These are phyloP conservation scores for Amphipyra tragopoginis DNA, from an alignment of 2,888 invertebrate genomes.

Conservation along the genomic window DNA sequence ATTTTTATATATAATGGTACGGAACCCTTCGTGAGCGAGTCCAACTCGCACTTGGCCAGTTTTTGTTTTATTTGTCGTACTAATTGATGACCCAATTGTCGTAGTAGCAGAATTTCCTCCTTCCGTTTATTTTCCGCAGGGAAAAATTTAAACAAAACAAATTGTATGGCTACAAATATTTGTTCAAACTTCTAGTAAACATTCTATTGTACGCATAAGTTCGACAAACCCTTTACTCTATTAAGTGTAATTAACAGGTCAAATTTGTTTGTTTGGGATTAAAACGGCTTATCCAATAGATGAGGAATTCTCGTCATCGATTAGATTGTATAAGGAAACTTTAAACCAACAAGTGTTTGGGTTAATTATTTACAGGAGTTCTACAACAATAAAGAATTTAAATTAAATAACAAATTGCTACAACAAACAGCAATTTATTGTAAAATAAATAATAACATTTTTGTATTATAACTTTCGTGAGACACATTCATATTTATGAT, in stretches of 20 bases:
- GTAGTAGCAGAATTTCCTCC: slow-evolving; percentile 6
- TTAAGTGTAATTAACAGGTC: slow-evolving; percentile 19
- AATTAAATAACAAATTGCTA: no score
- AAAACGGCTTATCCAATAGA: background rate
- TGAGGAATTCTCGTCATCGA: background rate
- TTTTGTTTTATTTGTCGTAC: background rate
- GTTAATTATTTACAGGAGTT: background rate
- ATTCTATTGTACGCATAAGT: slow-evolving; percentile 5
- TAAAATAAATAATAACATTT: no score
- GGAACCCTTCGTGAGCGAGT: no score
- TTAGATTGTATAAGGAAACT: background rate
- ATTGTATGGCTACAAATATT: slow-evolving; percentile 36
- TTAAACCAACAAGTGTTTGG: no score
- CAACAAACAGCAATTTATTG: no score
- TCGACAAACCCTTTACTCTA: slow-evolving; percentile 8
- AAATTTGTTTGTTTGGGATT: slow-evolving; percentile 14
- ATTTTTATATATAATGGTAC: no score
- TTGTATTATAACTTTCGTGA: no score
- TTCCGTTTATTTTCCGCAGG: slow-evolving; percentile 10
- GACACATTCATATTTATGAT: no score
- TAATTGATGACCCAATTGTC: slow-evolving; percentile 5
- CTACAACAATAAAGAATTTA: no score
- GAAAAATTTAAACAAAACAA: slow-evolving; percentile 31
- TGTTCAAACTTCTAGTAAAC: slow-evolving; percentile 20
- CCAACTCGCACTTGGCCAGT: no score